phyloP scores from a whole-genome alignment of 1,140 invertebrate genomes.

The honey bee (Apis mellifera) region Amel_HAv3.1 CM009931.2:1802501-1803000 shows the following conservation, averaged over 20 bases:
- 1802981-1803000: conserved; percentile 61
- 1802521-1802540: conserved; percentile 2
- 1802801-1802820: conserved; percentile 75
- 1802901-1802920: conserved; percentile 21
- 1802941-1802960: not conserved
- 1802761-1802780: conserved; percentile 56
- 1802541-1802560: conserved; percentile 5
- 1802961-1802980: conserved; percentile 11
- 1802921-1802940: not conserved
- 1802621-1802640: conserved; percentile 23
- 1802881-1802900: conserved; percentile 69
- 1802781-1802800: conserved; percentile 80
- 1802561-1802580: not conserved
- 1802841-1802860: conserved; percentile 75
- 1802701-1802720: conserved; percentile 9
- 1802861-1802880: conserved; percentile 72
- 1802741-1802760: conserved; percentile 14
- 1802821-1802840: conserved; percentile 75
- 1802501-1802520: conserved; percentile 29
- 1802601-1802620: conserved; percentile 15
- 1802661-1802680: conserved; percentile 27
- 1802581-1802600: conserved; percentile 2
- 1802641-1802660: conserved; percentile 34
- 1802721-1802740: conserved; percentile 32
- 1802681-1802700: conserved; percentile 11